Evolutionary conservation across 2,797 vertebrate genomes (phyloP), one percentile per base, ranked within the genome.

Genomic region (Dryobates pubescens): DNA sequence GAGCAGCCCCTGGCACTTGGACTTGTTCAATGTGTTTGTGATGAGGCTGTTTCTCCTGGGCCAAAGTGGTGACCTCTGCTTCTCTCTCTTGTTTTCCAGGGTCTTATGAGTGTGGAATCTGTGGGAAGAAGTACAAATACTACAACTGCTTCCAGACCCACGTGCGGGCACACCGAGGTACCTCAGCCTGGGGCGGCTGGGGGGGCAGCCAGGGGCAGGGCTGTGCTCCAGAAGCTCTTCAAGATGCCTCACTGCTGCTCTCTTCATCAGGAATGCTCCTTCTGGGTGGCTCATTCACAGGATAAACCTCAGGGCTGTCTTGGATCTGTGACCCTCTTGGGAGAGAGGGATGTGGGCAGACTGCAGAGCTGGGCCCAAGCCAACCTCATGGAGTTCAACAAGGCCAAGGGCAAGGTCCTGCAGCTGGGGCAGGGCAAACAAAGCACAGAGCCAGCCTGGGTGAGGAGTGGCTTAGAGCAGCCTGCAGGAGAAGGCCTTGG

Each of bases 91-190:
- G 58, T 97, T 89, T 93, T 97, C 65, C 97, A 99, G 99, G 99
- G 76, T 99, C 99, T 77, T 99, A 99, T 14, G 98, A 99, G 77
- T 99, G 99, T 86, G 98, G 98, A 58, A 99, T 99, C 75, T 99
- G 99, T 90, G 99, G 99, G 83, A 99, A 99, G 98, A 99, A 99
- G 94, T 99, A 99, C 98, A 99, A 99, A 95, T 99, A 99, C 92
- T 99, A 99, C 96, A 99, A 99, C 98, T 99, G 99, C 96, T 99
- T 99, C 98, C 99, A 99, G 98, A 99, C 99, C 11, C 99, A 99
- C 3, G 99, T 99, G 82, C 98, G 99, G 82, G 99, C 99, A 14
- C 99, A 99, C 97, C 97, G 98, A 98, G 99, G 99, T 99, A 98
- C 96, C 89, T 86, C 73, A 43, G 41, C 41, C 41, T 43, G 41